phyloP scores from a whole-genome alignment of 2,888 invertebrate species.

The Torymus texanus region DNA sequence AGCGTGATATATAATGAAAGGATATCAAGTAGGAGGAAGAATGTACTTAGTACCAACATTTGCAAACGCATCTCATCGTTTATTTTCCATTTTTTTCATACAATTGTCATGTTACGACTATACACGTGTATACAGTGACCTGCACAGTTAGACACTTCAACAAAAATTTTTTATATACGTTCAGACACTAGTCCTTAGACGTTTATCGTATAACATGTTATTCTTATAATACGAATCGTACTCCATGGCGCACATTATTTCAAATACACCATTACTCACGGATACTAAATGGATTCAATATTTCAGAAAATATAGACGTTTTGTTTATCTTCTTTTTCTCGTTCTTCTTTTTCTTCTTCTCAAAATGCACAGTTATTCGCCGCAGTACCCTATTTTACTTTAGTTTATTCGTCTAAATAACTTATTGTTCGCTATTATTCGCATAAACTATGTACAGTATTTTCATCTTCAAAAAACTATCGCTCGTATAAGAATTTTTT shows the following conservation, averaged over 20 bases:
- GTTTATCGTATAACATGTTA: constrained; percentile 40
- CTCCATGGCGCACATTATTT: constrained; percentile 48
- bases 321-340: constrained; percentile 13
- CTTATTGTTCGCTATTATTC: constrained; percentile 22
- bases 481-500: constrained; percentile 26
- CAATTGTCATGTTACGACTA: constrained; percentile 44
- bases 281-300: constrained; percentile 39
- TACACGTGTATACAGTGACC: constrained; percentile 51
- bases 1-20: too few relatives aligned
- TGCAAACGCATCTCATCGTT: constrained; percentile 30
- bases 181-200: constrained; percentile 32
- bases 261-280: constrained; percentile 20
- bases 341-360: constrained; percentile 51
- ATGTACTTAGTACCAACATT: too few relatives aligned
- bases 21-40: too few relatives aligned
- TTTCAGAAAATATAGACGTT: constrained; percentile 52
- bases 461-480: constrained; percentile 43
- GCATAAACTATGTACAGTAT: constrained; percentile 43
- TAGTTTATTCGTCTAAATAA: constrained; percentile 28
- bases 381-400: constrained; percentile 9
- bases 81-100: constrained; percentile 42
- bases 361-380: constrained; percentile 19
- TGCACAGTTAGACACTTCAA: constrained; percentile 53
- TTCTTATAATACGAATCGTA: constrained; percentile 40
- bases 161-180: constrained; percentile 48